A percentile compares a stretch with the other conserved stretches of the same genome.
Conservation (phyloP, 2,113 vertebrate species). For the Channa argus region DNA sequence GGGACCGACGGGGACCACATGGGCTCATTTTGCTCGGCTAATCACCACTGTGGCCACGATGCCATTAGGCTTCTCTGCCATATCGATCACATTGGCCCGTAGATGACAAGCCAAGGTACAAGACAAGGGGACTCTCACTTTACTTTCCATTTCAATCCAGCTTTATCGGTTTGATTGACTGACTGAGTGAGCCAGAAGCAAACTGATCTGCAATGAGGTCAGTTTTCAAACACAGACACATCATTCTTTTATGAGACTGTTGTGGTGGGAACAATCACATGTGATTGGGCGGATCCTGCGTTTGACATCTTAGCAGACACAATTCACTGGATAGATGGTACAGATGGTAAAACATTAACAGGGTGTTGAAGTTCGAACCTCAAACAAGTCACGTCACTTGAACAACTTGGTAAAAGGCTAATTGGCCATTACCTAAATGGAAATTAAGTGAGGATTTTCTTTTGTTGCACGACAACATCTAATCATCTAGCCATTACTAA, state of each 20-base stretch:
- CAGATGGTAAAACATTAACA: slow-evolving; percentile 21
- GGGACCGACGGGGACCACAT: slow-evolving; percentile 48
- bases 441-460: slow-evolving; percentile 26
- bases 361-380: slow-evolving; percentile 23
- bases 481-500: slow-evolving; percentile 19
- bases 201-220: slow-evolving; percentile 52
- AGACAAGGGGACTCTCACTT: slow-evolving; percentile 41
- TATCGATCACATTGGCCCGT: slow-evolving; percentile 55
- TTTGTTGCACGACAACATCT: slow-evolving; percentile 20
- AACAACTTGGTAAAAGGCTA: slow-evolving; percentile 12
- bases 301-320: slow-evolving; percentile 19
- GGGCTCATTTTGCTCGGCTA: slow-evolving; percentile 66
- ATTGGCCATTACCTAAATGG: slow-evolving; percentile 32
- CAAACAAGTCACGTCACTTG: slow-evolving; percentile 1
- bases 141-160: slow-evolving; percentile 51
- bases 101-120: slow-evolving; percentile 54
- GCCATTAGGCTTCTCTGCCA: slow-evolving; percentile 56
- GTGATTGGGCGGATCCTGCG: slow-evolving; percentile 9
- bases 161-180: slow-evolving; percentile 53
- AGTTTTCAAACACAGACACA: slow-evolving; percentile 32
- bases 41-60: slow-evolving; percentile 54
- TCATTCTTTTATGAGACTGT: slow-evolving; percentile 28
- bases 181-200: slow-evolving; percentile 21
- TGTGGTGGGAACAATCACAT: slow-evolving; percentile 14
- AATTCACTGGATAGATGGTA: neutral